Evolutionary conservation across 2,797 vertebrate genomes (phyloP), one percentile per base, ranked within the genome.

Genomic region (Artibeus jamaicensis): DNA sequence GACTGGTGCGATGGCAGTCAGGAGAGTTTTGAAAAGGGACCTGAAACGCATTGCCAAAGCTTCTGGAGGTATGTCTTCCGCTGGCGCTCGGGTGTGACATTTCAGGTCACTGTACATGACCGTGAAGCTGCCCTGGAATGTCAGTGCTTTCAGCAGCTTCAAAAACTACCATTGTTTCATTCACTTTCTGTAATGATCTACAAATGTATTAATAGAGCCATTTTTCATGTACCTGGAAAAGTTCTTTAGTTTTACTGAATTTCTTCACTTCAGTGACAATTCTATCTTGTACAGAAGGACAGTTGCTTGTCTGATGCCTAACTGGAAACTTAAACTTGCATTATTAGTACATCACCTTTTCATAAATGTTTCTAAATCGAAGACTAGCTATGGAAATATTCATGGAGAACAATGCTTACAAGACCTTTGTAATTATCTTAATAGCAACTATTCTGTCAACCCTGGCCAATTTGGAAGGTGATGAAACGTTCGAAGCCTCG

Each of bases 31-130:
- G 9, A 99, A 99, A 97, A 99, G 93, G 97, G 99, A 99, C 96
- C 99, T 99, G 29, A 99, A 99, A 94, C 99, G 99, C 67, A 99
- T 99, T 55, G 99, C 99, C 83, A 99, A 99, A 97, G 99, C 99
- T 76, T 99, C 99, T 5, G 99, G 99, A 98, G 99, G 99, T 99
- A 98, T 26, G 98, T 96, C 3, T 94, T 79, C 15, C 55, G 9
- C 44, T 3, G 1, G 37, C 4, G 32, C 8, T 68, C 10, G 2
- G 2, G 0, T 39, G 22, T 4, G 37, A 12, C 3, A 6, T 8
- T 19, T 12, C 22, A 4, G 3, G 10, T 42, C 0, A 3, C 6
- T 26, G 2, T 0, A 3, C 1, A 0, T 15, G 32, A 18, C 62
- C 1, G 0, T 9, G 4, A 39, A 39, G 22, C 55, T 22, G 34